phyloP scores from a whole-genome alignment of 2,113 vertebrate genomes.

The Dascyllus trimaculatus region DNA sequence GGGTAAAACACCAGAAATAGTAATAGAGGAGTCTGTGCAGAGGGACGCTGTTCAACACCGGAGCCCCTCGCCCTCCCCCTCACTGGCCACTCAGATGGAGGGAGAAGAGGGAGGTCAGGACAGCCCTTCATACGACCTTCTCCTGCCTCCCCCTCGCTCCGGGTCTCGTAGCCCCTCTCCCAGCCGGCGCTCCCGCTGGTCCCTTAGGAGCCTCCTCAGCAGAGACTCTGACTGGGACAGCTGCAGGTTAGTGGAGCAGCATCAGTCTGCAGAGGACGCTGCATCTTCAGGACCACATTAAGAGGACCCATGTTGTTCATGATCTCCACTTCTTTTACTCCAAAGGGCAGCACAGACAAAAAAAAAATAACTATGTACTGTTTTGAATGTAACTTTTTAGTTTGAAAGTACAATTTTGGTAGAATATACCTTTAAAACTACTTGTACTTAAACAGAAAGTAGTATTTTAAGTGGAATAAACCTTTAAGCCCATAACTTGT shows the following conservation, averaged over 20 bases:
- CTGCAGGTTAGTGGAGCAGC: constrained; percentile 83
- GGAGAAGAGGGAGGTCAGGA: constrained; percentile 48
- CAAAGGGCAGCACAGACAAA: too few species aligned
- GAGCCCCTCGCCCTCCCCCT: constrained; percentile 30
- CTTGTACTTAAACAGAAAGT: too few species aligned
- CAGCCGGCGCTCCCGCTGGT: constrained; percentile 82
- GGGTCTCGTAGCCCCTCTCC: constrained; percentile 83
- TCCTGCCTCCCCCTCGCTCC: constrained; percentile 72
- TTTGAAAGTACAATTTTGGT: too few species aligned
- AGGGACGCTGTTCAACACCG: neutral
- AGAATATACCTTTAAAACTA: too few species aligned
- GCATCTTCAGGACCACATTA: too few species aligned
- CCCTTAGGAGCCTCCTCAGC: constrained; percentile 83
- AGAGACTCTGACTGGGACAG: constrained; percentile 83
- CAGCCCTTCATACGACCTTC: constrained; percentile 61
- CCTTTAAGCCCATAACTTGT: too few species aligned
- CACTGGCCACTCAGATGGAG: constrained; percentile 18
- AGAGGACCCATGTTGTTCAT: too few species aligned
- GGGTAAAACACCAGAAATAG: constrained; percentile 35
- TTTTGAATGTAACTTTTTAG: too few species aligned
- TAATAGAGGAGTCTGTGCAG: constrained; percentile 16
- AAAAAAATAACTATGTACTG: too few species aligned
- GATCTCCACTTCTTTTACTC: too few species aligned
- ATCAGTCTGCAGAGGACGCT: too few species aligned
- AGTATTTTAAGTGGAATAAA: too few species aligned